Conservation (phyloP, 2,797 vertebrate species). For the Caiman crocodilus region DNA sequence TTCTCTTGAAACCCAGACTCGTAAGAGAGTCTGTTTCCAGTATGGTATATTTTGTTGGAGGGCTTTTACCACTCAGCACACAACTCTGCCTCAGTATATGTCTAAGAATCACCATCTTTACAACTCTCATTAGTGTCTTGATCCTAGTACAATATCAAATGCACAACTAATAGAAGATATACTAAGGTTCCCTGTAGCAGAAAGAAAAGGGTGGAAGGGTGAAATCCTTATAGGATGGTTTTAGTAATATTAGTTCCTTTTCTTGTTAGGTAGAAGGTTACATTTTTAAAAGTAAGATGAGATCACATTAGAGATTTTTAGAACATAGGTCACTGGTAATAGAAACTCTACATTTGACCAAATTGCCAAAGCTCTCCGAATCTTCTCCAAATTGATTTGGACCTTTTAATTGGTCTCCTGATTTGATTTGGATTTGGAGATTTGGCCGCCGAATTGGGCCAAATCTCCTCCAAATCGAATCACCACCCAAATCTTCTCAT, state of each 20-base stretch:
- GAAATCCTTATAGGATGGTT: neutral
- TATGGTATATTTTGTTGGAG: no score
- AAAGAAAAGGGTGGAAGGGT: accelerated
- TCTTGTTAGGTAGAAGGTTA: neutral
- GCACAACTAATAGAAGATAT: accelerated
- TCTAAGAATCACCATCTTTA: neutral
- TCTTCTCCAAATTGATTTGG: no score
- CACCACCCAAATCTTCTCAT: no score
- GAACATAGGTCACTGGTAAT: neutral
- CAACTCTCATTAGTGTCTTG: neutral
- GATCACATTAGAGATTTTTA: neutral
- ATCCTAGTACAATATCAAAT: neutral
- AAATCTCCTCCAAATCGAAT: no score
- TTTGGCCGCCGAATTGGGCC: no score
- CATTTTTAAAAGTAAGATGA: neutral
- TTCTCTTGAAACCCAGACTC: neutral
- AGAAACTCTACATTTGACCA: neutral
- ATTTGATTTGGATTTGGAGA: no score
- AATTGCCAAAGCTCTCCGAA: no score
- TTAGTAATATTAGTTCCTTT: neutral
- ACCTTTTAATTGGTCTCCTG: no score
- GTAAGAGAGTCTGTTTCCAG: neutral
- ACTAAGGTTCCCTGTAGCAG: neutral
- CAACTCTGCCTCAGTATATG: neutral
- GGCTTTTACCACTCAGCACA: no score